phyloP scores from a whole-genome alignment of 1,140 invertebrate species.

The Calliphora vicina region DNA sequence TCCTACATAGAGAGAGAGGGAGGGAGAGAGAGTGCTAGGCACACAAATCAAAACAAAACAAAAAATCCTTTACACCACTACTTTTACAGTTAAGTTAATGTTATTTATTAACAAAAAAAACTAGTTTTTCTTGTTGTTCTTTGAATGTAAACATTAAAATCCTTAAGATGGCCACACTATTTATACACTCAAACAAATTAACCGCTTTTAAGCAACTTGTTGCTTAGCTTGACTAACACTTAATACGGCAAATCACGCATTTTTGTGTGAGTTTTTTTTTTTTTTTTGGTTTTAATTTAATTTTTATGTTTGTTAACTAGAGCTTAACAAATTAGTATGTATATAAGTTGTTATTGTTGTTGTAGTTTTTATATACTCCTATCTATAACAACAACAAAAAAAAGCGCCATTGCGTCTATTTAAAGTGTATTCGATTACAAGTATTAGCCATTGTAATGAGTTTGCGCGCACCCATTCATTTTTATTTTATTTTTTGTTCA shows the following conservation, averaged over 20 bases:
- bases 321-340: background rate
- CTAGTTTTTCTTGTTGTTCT: too few relatives aligned
- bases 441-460: background rate
- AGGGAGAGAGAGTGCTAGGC: too few relatives aligned
- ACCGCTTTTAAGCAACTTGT: background rate
- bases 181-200: background rate
- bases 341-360: background rate
- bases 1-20: too few relatives aligned
- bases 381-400: background rate
- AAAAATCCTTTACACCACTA: too few relatives aligned
- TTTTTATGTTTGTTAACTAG: background rate
- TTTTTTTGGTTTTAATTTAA: background rate
- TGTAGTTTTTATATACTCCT: too few relatives aligned
- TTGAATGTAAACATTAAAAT: too few relatives aligned
- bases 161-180: too few relatives aligned
- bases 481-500: background rate
- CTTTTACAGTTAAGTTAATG: too few relatives aligned
- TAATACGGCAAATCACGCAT: background rate
- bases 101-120: too few relatives aligned
- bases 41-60: too few relatives aligned
- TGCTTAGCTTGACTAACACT: background rate
- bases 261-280: background rate
- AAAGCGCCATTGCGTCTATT: conserved; percentile 2
- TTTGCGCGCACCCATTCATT: conserved; percentile 15
- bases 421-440: background rate